phyloP scores from a whole-genome alignment of 1,140 invertebrate species.

The Thaumetopoea pityocampa region DNA sequence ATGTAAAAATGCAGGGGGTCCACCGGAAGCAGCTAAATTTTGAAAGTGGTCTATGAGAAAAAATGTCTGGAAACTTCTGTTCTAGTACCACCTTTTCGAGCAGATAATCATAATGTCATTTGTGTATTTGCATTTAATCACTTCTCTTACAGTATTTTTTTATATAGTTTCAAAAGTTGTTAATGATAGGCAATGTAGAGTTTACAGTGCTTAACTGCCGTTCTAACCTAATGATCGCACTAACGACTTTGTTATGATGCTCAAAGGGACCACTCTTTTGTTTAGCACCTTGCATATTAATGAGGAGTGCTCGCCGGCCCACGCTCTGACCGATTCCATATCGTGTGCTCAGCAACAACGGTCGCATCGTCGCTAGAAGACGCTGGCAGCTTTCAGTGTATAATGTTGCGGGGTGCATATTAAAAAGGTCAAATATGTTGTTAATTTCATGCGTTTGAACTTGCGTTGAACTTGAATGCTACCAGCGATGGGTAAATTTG shows the following conservation, averaged over 20 bases:
- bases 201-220: slow-evolving; percentile 8
- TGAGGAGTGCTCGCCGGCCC: slow-evolving; percentile 17
- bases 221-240: slow-evolving; percentile 20
- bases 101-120: too few relatives aligned
- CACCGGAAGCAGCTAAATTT: too few relatives aligned
- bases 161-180: too few relatives aligned
- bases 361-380: background rate
- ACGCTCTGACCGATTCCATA: slow-evolving; percentile 13
- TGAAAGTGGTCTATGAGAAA: too few relatives aligned
- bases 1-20: too few relatives aligned
- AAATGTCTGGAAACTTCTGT: too few relatives aligned
- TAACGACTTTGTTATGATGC: slow-evolving; percentile 14
- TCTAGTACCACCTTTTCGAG: too few relatives aligned
- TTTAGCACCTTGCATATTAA: slow-evolving; percentile 21
- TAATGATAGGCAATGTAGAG: too few relatives aligned
- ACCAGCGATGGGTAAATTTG: too few relatives aligned
- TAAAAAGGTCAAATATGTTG: slow-evolving; percentile 27
- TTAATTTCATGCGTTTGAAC: slow-evolving; percentile 13
- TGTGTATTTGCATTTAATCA: too few relatives aligned
- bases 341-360: slow-evolving; percentile 8
- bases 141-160: too few relatives aligned
- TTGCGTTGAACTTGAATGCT: background rate
- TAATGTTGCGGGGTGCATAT: slow-evolving; percentile 27
- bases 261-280: slow-evolving; percentile 14
- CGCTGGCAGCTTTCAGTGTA: slow-evolving; percentile 1